Percentiles rank a stretch among this genome's conserved stretches.
Evolutionary conservation across 2,888 invertebrate genomes (phyloP).

Genomic region (Cryptocheilus praepositus): DNA sequence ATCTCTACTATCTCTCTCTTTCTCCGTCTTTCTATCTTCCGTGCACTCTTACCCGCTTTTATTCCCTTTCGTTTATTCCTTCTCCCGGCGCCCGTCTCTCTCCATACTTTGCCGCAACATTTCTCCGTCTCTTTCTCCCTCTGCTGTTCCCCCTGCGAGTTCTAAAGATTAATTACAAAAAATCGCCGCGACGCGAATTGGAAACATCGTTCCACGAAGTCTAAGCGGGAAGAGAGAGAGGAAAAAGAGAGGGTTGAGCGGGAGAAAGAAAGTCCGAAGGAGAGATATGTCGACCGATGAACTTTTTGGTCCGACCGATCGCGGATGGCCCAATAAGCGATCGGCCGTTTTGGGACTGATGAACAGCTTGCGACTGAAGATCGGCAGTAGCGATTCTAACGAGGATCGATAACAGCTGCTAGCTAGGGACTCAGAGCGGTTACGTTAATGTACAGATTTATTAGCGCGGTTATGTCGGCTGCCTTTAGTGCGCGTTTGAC

Average conservation of each 20-base stretch:
- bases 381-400: slow-evolving; percentile 6
- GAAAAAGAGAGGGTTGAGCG: slow-evolving; percentile 20
- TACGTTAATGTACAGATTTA: not conserved
- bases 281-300: slow-evolving; percentile 8
- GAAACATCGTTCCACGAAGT: slow-evolving; percentile 65
- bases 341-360: slow-evolving; percentile 16
- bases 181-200: slow-evolving; percentile 65
- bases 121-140: slow-evolving; percentile 43
- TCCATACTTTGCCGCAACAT: not conserved
- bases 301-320: slow-evolving; percentile 12
- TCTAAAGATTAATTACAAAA: slow-evolving; percentile 70
- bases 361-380: slow-evolving; percentile 6
- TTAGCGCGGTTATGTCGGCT: not conserved
- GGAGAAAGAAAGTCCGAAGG: not conserved
- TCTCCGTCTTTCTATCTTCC: not conserved
- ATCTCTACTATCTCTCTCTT: slow-evolving; percentile 27
- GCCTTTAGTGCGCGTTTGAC: no score
- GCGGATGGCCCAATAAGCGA: slow-evolving; percentile 21
- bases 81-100: not conserved
- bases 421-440: not conserved
- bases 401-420: slow-evolving; percentile 6
- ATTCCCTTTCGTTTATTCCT: not conserved
- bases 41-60: slow-evolving; percentile 1
- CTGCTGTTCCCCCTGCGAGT: slow-evolving; percentile 50
- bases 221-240: slow-evolving; percentile 8